These are phyloP conservation scores for Spermophilus dauricus DNA, from an alignment of 2,113 vertebrate species.

Conservation along the genomic window DNA sequence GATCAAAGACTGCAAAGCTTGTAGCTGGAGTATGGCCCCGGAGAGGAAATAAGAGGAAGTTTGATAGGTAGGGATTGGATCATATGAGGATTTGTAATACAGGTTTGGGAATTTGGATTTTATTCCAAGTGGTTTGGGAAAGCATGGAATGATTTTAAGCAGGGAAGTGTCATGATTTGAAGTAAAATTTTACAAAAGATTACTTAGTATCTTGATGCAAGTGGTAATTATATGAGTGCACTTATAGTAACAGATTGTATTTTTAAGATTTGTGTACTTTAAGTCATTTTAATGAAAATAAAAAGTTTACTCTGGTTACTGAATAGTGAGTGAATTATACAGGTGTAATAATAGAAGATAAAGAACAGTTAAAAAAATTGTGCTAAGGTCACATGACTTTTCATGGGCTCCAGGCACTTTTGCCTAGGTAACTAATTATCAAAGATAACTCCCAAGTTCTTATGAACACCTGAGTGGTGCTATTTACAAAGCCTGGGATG, in stretches of 20 bases:
- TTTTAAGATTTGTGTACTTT: not conserved
- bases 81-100: not conserved
- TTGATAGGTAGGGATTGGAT: not conserved
- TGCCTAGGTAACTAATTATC: not conserved
- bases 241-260: not conserved
- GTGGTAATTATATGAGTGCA: not conserved
- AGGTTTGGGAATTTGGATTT: not conserved
- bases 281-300: constrained; percentile 33
- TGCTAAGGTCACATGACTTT: not conserved
- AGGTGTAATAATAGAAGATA: not conserved
- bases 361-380: not conserved
- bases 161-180: not conserved
- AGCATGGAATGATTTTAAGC: not conserved
- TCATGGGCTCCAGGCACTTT: not conserved
- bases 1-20: not conserved
- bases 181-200: constrained; percentile 12
- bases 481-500: not conserved
- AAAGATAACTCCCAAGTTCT: constrained; percentile 29
- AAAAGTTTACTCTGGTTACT: not conserved
- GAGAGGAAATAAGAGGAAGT: not conserved
- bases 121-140: not conserved
- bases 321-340: constrained; percentile 5
- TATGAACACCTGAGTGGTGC: not conserved
- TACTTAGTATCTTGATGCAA: not conserved
- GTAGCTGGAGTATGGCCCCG: not conserved